A percentile compares a stretch with the other conserved stretches of the same genome.
phyloP scores from a whole-genome alignment of 2,113 vertebrate species.

The Mus spicilegus region DNA sequence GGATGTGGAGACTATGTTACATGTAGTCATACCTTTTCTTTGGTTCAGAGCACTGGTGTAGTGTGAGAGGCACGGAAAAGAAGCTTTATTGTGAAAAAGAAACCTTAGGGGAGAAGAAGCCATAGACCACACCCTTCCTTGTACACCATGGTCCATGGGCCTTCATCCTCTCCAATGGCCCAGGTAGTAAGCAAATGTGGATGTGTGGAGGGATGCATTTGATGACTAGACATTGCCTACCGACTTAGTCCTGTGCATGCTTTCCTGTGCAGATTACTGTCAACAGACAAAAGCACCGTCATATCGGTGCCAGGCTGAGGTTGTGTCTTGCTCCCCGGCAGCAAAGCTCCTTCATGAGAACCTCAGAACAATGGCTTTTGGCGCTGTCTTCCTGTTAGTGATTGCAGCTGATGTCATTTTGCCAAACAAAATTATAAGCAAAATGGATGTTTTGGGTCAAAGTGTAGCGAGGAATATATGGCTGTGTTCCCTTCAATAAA shows the following conservation, averaged over 20 bases:
- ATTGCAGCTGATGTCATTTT: slow-evolving; percentile 94
- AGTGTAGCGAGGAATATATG: slow-evolving; percentile 92
- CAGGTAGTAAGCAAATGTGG: background rate
- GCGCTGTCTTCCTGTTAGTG: slow-evolving; percentile 89
- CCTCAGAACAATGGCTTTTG: slow-evolving; percentile 84
- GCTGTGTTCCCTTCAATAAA: slow-evolving; percentile 96
- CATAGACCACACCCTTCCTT: background rate
- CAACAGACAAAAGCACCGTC: slow-evolving; percentile 72
- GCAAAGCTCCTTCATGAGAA: slow-evolving; percentile 80
- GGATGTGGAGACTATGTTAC: background rate
- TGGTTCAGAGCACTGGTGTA: background rate
- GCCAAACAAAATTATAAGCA: slow-evolving; percentile 96
- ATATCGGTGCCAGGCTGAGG: slow-evolving; percentile 68
- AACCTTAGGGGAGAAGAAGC: too few species aligned
- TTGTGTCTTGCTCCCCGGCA: slow-evolving; percentile 65
- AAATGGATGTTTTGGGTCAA: slow-evolving; percentile 94
- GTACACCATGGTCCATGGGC: background rate
- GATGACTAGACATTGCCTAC: background rate
- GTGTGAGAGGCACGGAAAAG: background rate
- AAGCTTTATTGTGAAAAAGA: background rate
- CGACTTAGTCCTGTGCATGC: background rate
- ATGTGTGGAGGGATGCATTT: background rate
- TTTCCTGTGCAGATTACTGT: slow-evolving; percentile 63
- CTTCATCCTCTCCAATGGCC: background rate
- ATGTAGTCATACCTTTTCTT: background rate